Percentiles rank a stretch among this genome's conserved stretches.
Conservation (phyloP, 2,113 vertebrate species). For the Ramphastos sulfuratus region DNA sequence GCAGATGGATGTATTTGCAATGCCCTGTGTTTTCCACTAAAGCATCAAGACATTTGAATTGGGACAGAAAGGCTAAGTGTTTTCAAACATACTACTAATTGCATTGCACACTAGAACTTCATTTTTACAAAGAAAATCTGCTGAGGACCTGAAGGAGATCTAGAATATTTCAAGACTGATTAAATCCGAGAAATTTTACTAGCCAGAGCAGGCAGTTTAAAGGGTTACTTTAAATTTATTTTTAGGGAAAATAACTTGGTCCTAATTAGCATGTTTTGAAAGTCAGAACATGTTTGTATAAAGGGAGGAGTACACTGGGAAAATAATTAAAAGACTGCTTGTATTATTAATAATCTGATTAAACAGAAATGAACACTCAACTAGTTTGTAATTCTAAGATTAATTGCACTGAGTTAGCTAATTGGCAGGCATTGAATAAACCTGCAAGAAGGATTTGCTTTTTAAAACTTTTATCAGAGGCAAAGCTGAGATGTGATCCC, state of each 20-base stretch:
- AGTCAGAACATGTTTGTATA: slow-evolving; percentile 11
- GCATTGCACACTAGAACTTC: too few species aligned
- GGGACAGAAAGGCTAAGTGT: background rate
- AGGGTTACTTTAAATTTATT: background rate
- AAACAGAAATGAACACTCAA: slow-evolving; percentile 39
- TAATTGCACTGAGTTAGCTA: slow-evolving; percentile 31
- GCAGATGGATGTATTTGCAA: background rate
- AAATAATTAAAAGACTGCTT: slow-evolving; percentile 50
- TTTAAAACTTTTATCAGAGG: slow-evolving; percentile 8
- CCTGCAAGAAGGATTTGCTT: background rate
- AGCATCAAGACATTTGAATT: background rate
- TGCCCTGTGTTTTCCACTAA: background rate
- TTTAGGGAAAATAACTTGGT: background rate
- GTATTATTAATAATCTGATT: slow-evolving; percentile 65
- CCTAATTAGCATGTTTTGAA: background rate
- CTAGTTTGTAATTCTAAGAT: slow-evolving; percentile 39
- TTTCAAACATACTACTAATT: background rate
- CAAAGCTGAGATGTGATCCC: background rate
- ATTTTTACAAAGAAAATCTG: background rate
- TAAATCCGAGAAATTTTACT: background rate
- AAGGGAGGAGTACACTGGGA: background rate
- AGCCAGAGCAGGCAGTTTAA: background rate
- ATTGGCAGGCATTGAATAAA: slow-evolving; percentile 33
- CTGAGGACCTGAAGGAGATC: background rate
- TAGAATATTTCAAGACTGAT: background rate